These are phyloP conservation scores for Leptocoma aspasia DNA, from an alignment of 2,113 vertebrate genomes.

Conservation along the genomic window DNA sequence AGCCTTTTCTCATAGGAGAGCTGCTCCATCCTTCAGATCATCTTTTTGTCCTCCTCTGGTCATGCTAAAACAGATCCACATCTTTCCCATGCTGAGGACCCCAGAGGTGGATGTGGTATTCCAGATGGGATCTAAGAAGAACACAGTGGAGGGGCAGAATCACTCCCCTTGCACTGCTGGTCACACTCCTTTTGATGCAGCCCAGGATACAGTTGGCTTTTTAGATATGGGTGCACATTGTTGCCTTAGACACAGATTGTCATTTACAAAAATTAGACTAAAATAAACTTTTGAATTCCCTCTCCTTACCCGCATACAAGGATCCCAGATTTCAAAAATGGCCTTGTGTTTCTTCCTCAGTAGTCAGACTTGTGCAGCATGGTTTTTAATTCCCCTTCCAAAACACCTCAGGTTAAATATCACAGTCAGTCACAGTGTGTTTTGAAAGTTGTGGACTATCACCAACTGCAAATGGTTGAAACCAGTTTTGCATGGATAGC, in stretches of 20 bases:
- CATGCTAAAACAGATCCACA: not conserved
- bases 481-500: not conserved
- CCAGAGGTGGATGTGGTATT: not conserved
- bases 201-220: not conserved
- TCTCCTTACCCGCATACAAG: not conserved
- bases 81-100: not conserved
- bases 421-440: not conserved
- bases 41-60: not conserved
- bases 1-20: not conserved
- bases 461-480: not conserved
- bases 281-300: not conserved
- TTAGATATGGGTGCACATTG: not conserved
- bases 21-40: not conserved
- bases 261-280: not conserved
- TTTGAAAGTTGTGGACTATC: not conserved
- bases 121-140: not conserved
- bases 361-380: not conserved
- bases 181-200: not conserved
- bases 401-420: not conserved
- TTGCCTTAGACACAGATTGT: fast-evolving
- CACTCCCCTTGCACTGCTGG: not conserved
- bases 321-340: not conserved
- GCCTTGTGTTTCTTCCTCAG: not conserved
- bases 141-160: not conserved
- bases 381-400: not conserved